A percentile compares a stretch with the other conserved stretches of the same genome.
phyloP scores from a whole-genome alignment of 2,888 invertebrate species.

The Synergus japonicus region DNA sequence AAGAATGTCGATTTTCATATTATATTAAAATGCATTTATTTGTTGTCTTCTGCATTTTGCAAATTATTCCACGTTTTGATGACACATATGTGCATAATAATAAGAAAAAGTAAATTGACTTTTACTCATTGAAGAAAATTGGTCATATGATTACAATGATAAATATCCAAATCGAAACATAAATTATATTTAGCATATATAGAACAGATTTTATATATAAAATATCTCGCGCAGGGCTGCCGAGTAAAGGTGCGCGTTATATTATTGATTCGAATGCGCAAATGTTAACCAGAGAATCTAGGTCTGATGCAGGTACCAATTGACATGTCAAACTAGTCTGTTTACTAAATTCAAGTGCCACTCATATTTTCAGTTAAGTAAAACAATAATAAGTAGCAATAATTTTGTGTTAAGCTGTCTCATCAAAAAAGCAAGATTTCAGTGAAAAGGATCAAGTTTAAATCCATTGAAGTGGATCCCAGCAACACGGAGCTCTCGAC shows the following conservation, averaged over 20 bases:
- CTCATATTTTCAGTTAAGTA: not conserved
- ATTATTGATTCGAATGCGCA: slow-evolving; percentile 76
- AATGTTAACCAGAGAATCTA: slow-evolving; percentile 57
- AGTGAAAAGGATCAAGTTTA: slow-evolving; percentile 46
- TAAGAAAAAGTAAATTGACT: not conserved
- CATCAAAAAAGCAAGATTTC: slow-evolving; percentile 39
- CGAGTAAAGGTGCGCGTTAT: slow-evolving; percentile 55
- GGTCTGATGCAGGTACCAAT: slow-evolving; percentile 50
- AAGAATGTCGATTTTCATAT: too few relatives aligned
- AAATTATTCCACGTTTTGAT: too few relatives aligned
- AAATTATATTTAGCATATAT: not conserved
- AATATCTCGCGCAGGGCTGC: slow-evolving; percentile 65
- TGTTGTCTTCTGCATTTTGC: too few relatives aligned
- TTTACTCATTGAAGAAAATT: not conserved
- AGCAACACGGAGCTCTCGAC: slow-evolving; percentile 75
- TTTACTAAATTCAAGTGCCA: slow-evolving; percentile 41
- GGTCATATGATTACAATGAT: not conserved
- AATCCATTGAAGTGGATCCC: slow-evolving; percentile 68
- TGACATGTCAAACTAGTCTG: slow-evolving; percentile 50
- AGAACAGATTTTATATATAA: not conserved
- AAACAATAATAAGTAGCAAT: slow-evolving; percentile 36
- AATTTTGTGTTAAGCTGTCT: slow-evolving; percentile 26
- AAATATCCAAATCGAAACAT: not conserved
- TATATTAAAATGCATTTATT: too few relatives aligned
- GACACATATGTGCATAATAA: not conserved